Evolutionary conservation across 2,113 vertebrate species (phyloP), one percentile per base, ranked within the genome.

Genomic region (Lophura nycthemera): DNA sequence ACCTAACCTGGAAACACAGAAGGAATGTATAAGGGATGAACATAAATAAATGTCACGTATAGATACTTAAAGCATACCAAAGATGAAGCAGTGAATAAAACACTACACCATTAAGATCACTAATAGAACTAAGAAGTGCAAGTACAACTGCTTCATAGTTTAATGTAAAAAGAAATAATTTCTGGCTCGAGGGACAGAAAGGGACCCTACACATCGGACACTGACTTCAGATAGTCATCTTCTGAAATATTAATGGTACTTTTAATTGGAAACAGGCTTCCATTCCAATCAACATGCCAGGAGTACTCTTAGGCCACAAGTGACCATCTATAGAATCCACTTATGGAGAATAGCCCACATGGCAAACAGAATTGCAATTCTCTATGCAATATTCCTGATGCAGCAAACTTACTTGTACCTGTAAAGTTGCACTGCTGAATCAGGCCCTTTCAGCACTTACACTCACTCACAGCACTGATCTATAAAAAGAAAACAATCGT

Each of bases 391-490:
- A 72, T 40, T 83, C 71, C 76, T 81, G 83, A 66, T 64, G 56
- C 56, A 79, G 90, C 83, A 85, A 83, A 90, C 30, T 54, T 29
- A 32, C 1, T 6, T 40, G 27, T 40, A 81, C 34, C 73, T 57
- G 56, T 48, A 40, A 20, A n/a, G 45, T 69, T 66, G 40, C 56
- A 65, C 56, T 92, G 66, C 76, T 94, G 54, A 90, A 90, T 94
- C 86, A 73, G 50, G 25, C 56, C 65, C 73, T 89, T 78, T 88
- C 24, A 71, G 82, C 73, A 85, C 65, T 72, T 59, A 65, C 5
- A 80, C 74, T 48, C 72, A 91, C 74, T 93, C 88, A 85, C 12
- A 83, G 20, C 61, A 90, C 75, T 81, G 65, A 85, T 80, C 42
- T 93, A 63, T 30, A 69, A 88, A 89, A 83, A 27, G 29, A 91